phyloP scores from a whole-genome alignment of 2,888 invertebrate species.

The Papilio elwesi region DNA sequence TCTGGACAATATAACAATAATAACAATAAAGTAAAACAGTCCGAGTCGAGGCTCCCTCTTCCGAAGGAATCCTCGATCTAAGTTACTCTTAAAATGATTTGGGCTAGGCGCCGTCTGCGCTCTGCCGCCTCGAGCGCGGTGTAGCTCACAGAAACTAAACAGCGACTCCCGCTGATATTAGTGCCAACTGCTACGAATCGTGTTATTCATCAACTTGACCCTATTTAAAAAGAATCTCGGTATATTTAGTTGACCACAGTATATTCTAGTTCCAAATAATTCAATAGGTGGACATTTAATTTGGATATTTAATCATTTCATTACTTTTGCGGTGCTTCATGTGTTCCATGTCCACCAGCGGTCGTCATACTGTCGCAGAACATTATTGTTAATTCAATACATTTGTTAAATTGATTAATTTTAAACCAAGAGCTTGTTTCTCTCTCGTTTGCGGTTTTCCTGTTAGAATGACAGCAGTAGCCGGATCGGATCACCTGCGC shows the following conservation, averaged over 20 bases:
- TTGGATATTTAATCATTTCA: conserved; percentile 13
- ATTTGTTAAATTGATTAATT: conserved; percentile 30
- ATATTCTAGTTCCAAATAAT: background rate
- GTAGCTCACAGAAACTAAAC: too few species aligned
- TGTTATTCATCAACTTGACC: too few species aligned
- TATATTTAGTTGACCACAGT: background rate
- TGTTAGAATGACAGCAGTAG: background rate
- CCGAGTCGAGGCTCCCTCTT: too few species aligned
- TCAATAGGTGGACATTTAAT: background rate
- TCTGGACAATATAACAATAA: too few species aligned
- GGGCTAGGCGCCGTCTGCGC: too few species aligned
- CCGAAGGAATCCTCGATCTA: too few species aligned
- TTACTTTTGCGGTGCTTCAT: conserved; percentile 22
- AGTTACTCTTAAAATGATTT: too few species aligned
- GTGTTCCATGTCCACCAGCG: background rate
- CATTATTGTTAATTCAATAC: conserved; percentile 23
- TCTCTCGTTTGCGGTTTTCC: background rate
- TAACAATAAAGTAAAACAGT: too few species aligned
- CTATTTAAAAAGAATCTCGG: too few species aligned
- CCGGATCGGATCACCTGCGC: background rate
- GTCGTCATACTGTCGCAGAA: conserved; percentile 1
- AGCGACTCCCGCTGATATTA: too few species aligned
- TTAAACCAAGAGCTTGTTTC: conserved; percentile 11
- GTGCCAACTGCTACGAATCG: too few species aligned
- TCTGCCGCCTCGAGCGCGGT: too few species aligned